Conservation (phyloP, 1,140 invertebrate species). For the Hesperophylax magnus region DNA sequence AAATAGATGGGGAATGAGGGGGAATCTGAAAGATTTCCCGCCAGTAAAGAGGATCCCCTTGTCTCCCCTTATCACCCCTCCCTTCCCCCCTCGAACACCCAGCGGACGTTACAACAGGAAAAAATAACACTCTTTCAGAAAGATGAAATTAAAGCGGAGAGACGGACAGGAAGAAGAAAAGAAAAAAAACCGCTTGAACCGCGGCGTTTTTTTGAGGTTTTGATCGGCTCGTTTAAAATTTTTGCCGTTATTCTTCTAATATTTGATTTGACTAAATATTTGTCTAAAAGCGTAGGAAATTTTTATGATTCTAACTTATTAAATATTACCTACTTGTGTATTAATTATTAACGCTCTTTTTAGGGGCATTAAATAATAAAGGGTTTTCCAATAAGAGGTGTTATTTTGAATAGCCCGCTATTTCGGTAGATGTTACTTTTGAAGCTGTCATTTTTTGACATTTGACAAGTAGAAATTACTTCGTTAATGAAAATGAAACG, state of each 20-base stretch:
- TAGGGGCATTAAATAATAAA: too few relatives aligned
- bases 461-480: too few relatives aligned
- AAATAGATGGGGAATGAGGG: too few relatives aligned
- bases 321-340: too few relatives aligned
- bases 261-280: background rate
- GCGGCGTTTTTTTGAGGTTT: background rate
- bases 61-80: constrained; percentile 46
- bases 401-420: too few relatives aligned
- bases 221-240: background rate
- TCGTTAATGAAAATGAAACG: too few relatives aligned
- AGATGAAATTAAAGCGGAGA: constrained; percentile 24
- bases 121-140: constrained; percentile 12
- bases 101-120: background rate
- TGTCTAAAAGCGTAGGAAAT: background rate
- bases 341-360: too few relatives aligned
- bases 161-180: background rate
- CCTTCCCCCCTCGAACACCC: too few relatives aligned
- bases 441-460: too few relatives aligned
- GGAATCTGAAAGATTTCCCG: constrained; percentile 7
- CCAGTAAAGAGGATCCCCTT: constrained; percentile 46
- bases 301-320: too few relatives aligned
- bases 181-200: background rate
- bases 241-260: background rate
- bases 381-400: too few relatives aligned
- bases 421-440: too few relatives aligned